These are phyloP conservation scores for Apis cerana DNA, from an alignment of 1,140 invertebrate species.

Conservation along the genomic window DNA sequence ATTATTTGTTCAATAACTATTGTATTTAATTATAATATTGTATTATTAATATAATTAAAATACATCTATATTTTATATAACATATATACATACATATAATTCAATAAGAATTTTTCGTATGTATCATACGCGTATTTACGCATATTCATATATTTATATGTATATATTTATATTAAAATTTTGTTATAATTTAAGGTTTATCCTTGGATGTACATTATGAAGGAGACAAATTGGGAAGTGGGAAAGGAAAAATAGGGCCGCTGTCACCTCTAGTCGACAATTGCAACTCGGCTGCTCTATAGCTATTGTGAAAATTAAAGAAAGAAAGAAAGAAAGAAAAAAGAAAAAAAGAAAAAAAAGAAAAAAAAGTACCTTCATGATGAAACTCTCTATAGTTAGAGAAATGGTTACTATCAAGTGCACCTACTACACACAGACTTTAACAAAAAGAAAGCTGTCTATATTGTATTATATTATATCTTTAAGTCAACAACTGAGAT, in stretches of 20 bases:
- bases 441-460: constrained; percentile 63
- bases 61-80: constrained; percentile 37
- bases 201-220: constrained; percentile 90
- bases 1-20: not conserved
- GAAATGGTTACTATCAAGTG: constrained; percentile 51
- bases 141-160: not conserved
- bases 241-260: constrained; percentile 87
- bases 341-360: no score
- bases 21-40: not conserved
- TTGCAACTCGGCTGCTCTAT: constrained; percentile 87
- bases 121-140: not conserved
- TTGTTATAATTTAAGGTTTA: constrained; percentile 80
- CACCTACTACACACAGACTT: constrained; percentile 56
- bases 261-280: constrained; percentile 89
- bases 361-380: constrained; percentile 39
- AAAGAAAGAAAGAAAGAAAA: constrained; percentile 31
- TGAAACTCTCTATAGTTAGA: constrained; percentile 46
- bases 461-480: constrained; percentile 67
- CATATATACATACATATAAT: constrained; percentile 3
- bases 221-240: constrained; percentile 85
- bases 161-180: constrained; percentile 8
- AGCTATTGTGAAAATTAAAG: constrained; percentile 64
- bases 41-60: constrained; percentile 17
- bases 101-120: constrained; percentile 9
- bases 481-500: constrained; percentile 65